Conservation (phyloP, 2,113 vertebrate genomes). For the Sylvia atricapilla region DNA sequence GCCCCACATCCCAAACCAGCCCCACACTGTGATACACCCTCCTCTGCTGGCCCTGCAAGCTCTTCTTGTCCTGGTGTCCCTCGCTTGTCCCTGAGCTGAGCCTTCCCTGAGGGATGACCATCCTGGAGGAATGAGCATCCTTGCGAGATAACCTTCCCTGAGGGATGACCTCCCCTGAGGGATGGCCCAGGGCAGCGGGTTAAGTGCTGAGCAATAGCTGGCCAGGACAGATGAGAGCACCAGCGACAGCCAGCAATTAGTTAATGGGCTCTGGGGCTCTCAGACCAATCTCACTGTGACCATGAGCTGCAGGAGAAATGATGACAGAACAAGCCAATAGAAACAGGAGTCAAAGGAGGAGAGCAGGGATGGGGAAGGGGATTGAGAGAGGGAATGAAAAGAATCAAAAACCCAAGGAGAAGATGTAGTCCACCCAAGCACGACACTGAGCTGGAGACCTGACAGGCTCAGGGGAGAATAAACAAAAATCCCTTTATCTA, state of each 20-base stretch:
- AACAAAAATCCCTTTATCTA: slow-evolving; percentile 24
- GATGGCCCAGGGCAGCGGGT: neutral
- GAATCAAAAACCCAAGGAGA: neutral
- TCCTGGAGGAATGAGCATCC: neutral
- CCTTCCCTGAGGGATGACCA: neutral
- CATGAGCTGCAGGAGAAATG: neutral
- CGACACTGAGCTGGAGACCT: neutral
- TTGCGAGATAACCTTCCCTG: neutral
- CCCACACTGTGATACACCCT: accelerated
- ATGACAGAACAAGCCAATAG: neutral
- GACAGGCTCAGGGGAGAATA: neutral
- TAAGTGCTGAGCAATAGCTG: slow-evolving; percentile 1
- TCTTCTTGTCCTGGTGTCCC: neutral
- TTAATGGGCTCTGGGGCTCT: slow-evolving; percentile 50
- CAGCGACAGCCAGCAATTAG: slow-evolving; percentile 52
- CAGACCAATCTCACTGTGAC: slow-evolving; percentile 38
- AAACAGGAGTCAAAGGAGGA: neutral
- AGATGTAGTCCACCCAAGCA: neutral
- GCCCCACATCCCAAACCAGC: neutral
- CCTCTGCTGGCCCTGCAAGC: neutral
- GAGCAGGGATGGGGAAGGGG: neutral
- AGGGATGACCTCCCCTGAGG: neutral
- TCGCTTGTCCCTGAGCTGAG: neutral
- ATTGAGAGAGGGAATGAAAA: neutral
- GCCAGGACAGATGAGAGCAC: neutral